phyloP scores from a whole-genome alignment of 2,797 vertebrate species.

The Adrianichthys oophorus region DNA sequence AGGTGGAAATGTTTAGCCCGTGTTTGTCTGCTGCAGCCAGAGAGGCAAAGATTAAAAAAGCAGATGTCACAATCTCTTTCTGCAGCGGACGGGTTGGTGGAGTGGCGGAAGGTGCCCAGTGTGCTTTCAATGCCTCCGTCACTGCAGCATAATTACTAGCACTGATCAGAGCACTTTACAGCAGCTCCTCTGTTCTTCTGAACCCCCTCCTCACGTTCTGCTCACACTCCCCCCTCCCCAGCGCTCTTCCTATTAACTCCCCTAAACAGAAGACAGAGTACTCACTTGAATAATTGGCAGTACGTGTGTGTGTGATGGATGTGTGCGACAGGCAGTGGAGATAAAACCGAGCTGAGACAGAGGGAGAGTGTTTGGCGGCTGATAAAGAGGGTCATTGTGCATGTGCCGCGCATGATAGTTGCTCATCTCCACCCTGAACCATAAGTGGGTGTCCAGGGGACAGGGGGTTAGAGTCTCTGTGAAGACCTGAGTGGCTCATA shows the following conservation, averaged over 20 bases:
- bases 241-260: slow-evolving; percentile 63
- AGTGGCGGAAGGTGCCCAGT: slow-evolving; percentile 62
- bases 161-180: slow-evolving; percentile 83
- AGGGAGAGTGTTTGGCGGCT: slow-evolving; percentile 61
- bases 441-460: not conserved
- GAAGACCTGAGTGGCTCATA: slow-evolving; percentile 65
- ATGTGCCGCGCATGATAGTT: slow-evolving; percentile 54
- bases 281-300: slow-evolving; percentile 57
- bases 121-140: slow-evolving; percentile 68
- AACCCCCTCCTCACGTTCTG: slow-evolving; percentile 47
- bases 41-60: slow-evolving; percentile 34
- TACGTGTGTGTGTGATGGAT: slow-evolving; percentile 55
- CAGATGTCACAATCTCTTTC: slow-evolving; percentile 20
- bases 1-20: slow-evolving; percentile 4
- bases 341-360: slow-evolving; percentile 57
- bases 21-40: slow-evolving; percentile 11
- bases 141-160: slow-evolving; percentile 79
- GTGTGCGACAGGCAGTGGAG: slow-evolving; percentile 53
- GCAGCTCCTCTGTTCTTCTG: slow-evolving; percentile 78
- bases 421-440: slow-evolving; percentile 65
- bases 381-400: slow-evolving; percentile 76
- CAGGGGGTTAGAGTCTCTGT: slow-evolving; percentile 55
- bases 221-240: slow-evolving; percentile 59
- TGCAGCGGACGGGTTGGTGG: slow-evolving; percentile 34
- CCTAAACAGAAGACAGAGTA: slow-evolving; percentile 57